phyloP scores from a whole-genome alignment of 1,140 invertebrate species.

The Elymnias hypermnestra region DNA sequence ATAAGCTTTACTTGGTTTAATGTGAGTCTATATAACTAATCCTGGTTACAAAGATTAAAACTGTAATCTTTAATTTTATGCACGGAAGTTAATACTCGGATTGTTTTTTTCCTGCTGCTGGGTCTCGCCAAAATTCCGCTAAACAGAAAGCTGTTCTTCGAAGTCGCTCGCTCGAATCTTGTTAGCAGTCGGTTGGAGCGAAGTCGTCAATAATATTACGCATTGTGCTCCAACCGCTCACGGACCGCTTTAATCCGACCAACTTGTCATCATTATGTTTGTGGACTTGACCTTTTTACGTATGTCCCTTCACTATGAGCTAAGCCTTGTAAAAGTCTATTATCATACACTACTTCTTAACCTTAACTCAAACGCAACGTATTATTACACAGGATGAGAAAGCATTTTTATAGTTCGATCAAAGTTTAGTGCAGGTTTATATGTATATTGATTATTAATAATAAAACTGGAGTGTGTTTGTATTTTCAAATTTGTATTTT shows the following conservation, averaged over 20 bases:
- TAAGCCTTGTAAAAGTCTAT: neutral
- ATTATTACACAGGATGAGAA: too few relatives aligned
- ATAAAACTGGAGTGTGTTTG: too few relatives aligned
- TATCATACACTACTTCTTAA: too few relatives aligned
- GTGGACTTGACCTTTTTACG: conserved; percentile 4
- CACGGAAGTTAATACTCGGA: conserved; percentile 1
- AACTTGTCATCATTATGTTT: conserved; percentile 4
- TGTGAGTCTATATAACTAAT: too few relatives aligned
- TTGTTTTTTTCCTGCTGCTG: conserved; percentile 30
- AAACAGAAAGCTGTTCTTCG: conserved; percentile 60
- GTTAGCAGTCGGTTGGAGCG: neutral
- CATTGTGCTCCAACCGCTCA: conserved; percentile 1
- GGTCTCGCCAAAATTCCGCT: conserved; percentile 31
- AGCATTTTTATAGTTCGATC: too few relatives aligned
- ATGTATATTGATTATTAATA: too few relatives aligned
- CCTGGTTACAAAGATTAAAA: too few relatives aligned
- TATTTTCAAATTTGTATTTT: too few relatives aligned
- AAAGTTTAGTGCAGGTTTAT: too few relatives aligned
- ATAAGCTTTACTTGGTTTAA: too few relatives aligned
- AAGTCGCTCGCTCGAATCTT: conserved; percentile 23
- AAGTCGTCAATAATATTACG: conserved; percentile 8
- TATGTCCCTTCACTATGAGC: conserved; percentile 2
- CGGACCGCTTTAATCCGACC: neutral
- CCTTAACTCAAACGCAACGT: too few relatives aligned
- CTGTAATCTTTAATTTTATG: neutral